Evolutionary conservation across 1,140 invertebrate genomes (phyloP).

Genomic region (Atta texana): DNA sequence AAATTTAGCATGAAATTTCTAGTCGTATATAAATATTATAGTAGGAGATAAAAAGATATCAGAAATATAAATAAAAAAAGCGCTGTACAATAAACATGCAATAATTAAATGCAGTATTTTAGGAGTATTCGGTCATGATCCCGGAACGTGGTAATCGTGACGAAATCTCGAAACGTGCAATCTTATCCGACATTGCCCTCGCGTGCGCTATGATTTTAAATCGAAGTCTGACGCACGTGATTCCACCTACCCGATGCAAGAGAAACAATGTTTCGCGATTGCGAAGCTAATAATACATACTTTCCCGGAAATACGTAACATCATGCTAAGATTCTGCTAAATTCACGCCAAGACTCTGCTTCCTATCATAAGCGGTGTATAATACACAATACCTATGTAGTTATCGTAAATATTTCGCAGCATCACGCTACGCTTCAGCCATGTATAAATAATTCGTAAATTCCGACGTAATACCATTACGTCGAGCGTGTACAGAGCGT

Average conservation of each 20-base stretch:
- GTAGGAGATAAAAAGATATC: neutral
- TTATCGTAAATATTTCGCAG: slow-evolving; percentile 52
- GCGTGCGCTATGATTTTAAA: slow-evolving; percentile 67
- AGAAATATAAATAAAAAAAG: neutral
- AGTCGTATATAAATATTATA: neutral
- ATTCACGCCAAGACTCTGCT: slow-evolving; percentile 32
- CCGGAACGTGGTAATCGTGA: slow-evolving; percentile 30
- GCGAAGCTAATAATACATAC: slow-evolving; percentile 70
- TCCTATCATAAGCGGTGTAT: slow-evolving; percentile 27
- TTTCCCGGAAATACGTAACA: slow-evolving; percentile 51
- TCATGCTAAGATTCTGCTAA: slow-evolving; percentile 40
- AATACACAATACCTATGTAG: slow-evolving; percentile 29
- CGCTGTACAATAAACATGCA: neutral
- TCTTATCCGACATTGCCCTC: slow-evolving; percentile 57
- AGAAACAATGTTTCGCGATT: slow-evolving; percentile 68
- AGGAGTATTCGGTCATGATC: neutral
- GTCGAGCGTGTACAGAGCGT: neutral
- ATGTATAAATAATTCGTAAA: slow-evolving; percentile 48
- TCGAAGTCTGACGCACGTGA: slow-evolving; percentile 71
- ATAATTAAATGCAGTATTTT: slow-evolving; percentile 6
- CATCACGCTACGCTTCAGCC: neutral
- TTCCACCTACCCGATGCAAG: slow-evolving; percentile 57
- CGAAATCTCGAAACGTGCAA: slow-evolving; percentile 49
- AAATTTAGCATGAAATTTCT: neutral
- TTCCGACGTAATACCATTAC: neutral